These are phyloP conservation scores for Tetranychus cinnabarinus DNA, from an alignment of 1,140 invertebrate species.

Conservation along the genomic window DNA sequence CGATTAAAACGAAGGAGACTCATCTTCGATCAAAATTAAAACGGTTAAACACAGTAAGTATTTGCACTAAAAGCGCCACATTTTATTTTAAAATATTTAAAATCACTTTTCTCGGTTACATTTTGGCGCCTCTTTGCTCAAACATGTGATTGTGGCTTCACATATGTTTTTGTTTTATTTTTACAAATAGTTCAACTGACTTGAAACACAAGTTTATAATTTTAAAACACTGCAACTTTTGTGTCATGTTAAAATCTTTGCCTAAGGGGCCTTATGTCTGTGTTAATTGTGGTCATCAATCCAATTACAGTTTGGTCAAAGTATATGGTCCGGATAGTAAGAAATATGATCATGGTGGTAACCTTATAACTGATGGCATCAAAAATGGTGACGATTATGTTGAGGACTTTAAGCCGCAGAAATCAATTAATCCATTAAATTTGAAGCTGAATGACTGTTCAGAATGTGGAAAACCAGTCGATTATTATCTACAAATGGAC, in stretches of 20 bases:
- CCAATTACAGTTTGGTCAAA: slow-evolving; percentile 3
- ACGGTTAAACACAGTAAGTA: neutral
- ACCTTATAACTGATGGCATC: neutral
- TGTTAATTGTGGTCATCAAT: slow-evolving; percentile 5
- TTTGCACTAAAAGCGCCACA: no score
- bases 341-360: neutral
- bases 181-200: no score
- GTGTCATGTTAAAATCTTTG: slow-evolving; percentile 3
- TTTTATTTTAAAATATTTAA: no score
- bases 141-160: no score
- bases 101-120: no score
- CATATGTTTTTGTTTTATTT: no score
- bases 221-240: no score
- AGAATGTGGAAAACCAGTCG: slow-evolving; percentile 5
- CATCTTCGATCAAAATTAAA: neutral
- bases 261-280: slow-evolving; percentile 4
- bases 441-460: slow-evolving; percentile 2
- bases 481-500: slow-evolving; percentile 9
- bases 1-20: neutral
- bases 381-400: neutral
- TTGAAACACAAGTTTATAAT: no score
- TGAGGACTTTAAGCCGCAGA: neutral
- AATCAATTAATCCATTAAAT: neutral
- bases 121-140: no score
- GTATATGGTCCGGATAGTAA: neutral